These are phyloP conservation scores for Umimayanthus kanabou DNA, from an alignment of 92 coral and sea anemone species.

Conservation along the genomic window DNA sequence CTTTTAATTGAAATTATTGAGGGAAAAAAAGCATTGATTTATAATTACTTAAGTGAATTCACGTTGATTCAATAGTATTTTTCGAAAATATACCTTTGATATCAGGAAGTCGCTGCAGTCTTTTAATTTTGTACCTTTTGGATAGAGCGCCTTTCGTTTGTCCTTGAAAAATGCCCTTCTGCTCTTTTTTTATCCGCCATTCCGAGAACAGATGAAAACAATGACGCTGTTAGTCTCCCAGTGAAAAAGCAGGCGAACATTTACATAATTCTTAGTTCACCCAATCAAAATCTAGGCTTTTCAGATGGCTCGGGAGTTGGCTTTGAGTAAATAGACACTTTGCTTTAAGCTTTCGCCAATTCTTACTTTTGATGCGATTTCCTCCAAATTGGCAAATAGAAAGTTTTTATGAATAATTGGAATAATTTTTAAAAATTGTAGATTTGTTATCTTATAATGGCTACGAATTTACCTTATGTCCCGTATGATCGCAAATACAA, in stretches of 20 bases:
- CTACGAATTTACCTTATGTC: too few species aligned
- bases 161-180: neutral
- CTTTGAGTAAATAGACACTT: neutral
- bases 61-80: neutral
- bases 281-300: neutral
- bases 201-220: neutral
- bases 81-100: neutral
- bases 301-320: neutral
- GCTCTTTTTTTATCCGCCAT: slow-evolving; percentile 1
- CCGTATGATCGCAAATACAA: too few species aligned
- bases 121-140: neutral
- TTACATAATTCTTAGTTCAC: neutral
- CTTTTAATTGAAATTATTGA: neutral
- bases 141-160: neutral
- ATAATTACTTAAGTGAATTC: neutral
- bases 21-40: neutral
- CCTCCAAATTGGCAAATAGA: neutral
- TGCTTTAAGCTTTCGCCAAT: neutral
- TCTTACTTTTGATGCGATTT: neutral
- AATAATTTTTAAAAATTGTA: too few species aligned
- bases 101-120: neutral
- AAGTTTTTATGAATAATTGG: too few species aligned
- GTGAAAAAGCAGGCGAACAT: neutral
- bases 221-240: neutral
- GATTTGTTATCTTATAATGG: too few species aligned